Base-by-base conservation (phyloP, 2,888 invertebrate species). In the Homarus gammarus region DNA sequence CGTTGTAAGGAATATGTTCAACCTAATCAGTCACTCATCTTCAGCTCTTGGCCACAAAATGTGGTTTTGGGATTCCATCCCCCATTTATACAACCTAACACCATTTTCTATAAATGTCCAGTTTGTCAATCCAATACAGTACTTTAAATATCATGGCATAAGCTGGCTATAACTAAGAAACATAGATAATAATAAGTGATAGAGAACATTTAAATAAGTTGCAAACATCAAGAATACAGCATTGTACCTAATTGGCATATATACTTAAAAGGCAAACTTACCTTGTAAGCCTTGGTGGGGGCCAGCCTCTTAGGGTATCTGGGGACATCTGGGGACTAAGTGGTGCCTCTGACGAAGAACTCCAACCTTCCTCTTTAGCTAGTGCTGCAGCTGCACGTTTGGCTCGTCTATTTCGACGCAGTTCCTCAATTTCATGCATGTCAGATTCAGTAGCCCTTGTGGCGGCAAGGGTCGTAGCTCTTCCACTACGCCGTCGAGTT, bases 371-470 rank as follows among this genome's bases (percentile, higher is more conserved):
- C 70, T 91, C 91, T 51, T 89, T 86, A 2, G 92, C 92, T 8
- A 92, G 84, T 6, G 89, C 90, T n/a, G 90, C 92, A 31, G 92
- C 92, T 22, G 87, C 92, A 6, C 90, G 81, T 44, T 84, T 89
- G 1, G 92, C 92, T 2, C 87, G 36, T 31, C 92, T 73, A 49
- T 89, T 90, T n/a, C 90, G 83, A 38, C 89, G 82, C 38, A 84
- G 75, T 31, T 90, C 90, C 72, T 92, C 92, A 36, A 86, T 89
- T 31, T 89, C 92, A 15, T 87, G 90, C 68, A 90, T 81, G 82
- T 92, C 92, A 22, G 90, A 91, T 68, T 92, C 92, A 15, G 92
- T 92, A 38, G 92, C 92, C n/a, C 90, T 75, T 15, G 92, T 92
- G 12, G 92, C 79, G 18, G 92, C 92, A 15, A 89, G 81, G 12